Conservation (phyloP, 2,797 vertebrate species). For the Sebastiscus tertius region DNA sequence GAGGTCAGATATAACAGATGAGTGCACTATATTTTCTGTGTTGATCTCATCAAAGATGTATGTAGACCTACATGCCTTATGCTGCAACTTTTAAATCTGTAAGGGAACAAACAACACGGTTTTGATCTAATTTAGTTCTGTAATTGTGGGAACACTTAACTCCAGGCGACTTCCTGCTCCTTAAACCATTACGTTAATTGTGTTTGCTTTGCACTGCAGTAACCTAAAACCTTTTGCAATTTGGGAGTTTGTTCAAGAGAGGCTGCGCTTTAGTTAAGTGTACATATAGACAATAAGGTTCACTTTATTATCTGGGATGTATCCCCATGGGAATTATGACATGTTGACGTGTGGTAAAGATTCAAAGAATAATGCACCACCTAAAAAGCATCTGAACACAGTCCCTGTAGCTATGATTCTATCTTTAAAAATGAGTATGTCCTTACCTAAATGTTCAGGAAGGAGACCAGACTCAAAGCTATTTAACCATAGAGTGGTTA, state of each 20-base stretch:
- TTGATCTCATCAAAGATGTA: constrained; percentile 52
- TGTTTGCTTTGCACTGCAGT: constrained; percentile 60
- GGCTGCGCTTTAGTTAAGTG: neutral
- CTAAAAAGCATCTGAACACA: neutral
- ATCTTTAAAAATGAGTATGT: neutral
- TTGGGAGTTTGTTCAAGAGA: constrained; percentile 44
- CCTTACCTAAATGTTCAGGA: constrained; percentile 10
- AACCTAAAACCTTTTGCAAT: constrained; percentile 42
- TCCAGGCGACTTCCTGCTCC: constrained; percentile 56
- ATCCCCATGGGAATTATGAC: neutral
- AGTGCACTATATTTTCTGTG: neutral
- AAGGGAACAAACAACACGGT: constrained; percentile 27
- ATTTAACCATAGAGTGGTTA: constrained; percentile 6
- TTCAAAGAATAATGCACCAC: neutral
- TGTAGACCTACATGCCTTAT: constrained; percentile 21
- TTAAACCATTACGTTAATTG: constrained; percentile 58
- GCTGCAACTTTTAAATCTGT: constrained; percentile 33
- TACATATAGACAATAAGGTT: neutral
- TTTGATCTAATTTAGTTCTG: constrained; percentile 48
- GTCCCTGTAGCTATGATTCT: neutral
- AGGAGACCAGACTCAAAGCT: constrained; percentile 9
- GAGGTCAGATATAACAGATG: constrained; percentile 10
- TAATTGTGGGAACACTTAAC: constrained; percentile 46
- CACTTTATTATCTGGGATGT: neutral
- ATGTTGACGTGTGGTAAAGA: neutral